Evolutionary conservation across 2,113 vertebrate genomes (phyloP).

Genomic region (Erinaceus europaeus): DNA sequence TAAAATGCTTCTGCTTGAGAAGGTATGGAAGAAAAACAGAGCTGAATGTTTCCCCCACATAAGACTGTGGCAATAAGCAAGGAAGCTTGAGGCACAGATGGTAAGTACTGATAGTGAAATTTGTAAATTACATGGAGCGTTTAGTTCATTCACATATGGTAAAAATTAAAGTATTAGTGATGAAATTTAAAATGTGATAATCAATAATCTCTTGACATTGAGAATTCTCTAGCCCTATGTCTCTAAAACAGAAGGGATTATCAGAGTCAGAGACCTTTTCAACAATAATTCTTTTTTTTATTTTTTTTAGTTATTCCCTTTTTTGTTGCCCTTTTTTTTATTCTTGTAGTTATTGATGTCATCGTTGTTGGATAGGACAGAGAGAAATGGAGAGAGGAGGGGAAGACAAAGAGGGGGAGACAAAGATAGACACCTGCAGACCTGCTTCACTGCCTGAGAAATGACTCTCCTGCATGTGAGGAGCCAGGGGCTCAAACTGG

Average conservation of each 20-base stretch:
- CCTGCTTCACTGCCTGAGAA: no score
- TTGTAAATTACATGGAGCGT: not conserved
- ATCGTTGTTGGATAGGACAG: no score
- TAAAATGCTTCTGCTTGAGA: not conserved
- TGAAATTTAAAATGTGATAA: constrained; percentile 21
- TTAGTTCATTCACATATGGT: not conserved
- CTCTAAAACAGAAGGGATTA: not conserved
- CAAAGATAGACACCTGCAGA: no score
- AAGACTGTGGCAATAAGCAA: not conserved
- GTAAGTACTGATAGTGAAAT: not conserved
- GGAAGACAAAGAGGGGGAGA: no score
- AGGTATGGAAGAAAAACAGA: not conserved
- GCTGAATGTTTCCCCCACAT: not conserved
- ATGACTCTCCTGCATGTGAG: no score
- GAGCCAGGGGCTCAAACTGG: no score
- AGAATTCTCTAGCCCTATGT: not conserved
- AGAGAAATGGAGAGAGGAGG: no score
- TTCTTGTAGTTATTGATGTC: no score
- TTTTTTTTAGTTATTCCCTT: no score
- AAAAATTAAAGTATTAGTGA: not conserved
- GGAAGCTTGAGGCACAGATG: not conserved
- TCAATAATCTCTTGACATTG: not conserved
- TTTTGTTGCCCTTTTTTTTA: no score
- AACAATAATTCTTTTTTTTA: no score
- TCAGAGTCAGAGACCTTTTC: not conserved